Evolutionary conservation across 2,888 invertebrate genomes (phyloP), one percentile per base, ranked within the genome.

Genomic region (Microctonus brassicae): DNA sequence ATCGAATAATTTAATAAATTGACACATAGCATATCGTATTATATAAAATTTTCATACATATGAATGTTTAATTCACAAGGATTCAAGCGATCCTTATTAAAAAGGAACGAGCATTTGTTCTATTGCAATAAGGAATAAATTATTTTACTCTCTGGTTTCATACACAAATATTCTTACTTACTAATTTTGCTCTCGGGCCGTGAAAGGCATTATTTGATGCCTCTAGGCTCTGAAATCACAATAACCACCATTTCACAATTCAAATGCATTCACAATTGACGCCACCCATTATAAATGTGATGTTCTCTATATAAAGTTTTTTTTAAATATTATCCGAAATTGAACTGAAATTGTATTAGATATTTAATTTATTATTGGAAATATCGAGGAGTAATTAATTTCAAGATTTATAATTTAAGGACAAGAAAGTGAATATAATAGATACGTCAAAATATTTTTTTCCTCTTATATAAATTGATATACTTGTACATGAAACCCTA

Each of bases 181-280:
- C 87, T 87, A 87, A 87, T 87, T 87, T 87, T 83, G 86, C 83
- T 86, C 87, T 87, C 86, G 86, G 84, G 86, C 87, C 87, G 86
- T 87, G 87, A 87, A 86, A 87, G 87, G 87, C 87, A 86, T 87
- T 87, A 87, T 87, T 87, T 85, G 87, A 86, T 86, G 87, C 87
- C 87, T 87, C 87, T 84, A 87, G 86, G 87, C 86, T 87, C 87
- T 87, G 87, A 87, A 87, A 87, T 87, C 86, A 87, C 86, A 87
- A 87, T 78, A 87, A 87, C 82, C 85, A 87, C 82, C 86, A 84
- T 84, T 84, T 87, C 83, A 87, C 84, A 80, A 83, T 83, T 81
- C 77, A 78, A 80, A 75, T 39, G 57, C 42, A 26, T 64, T 64
- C 33, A 34, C 33, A 20, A 58, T 26, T 58, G 10, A 33, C 33